phyloP scores from a whole-genome alignment of 2,113 vertebrate species.

The Dipodomys ordii region DNA sequence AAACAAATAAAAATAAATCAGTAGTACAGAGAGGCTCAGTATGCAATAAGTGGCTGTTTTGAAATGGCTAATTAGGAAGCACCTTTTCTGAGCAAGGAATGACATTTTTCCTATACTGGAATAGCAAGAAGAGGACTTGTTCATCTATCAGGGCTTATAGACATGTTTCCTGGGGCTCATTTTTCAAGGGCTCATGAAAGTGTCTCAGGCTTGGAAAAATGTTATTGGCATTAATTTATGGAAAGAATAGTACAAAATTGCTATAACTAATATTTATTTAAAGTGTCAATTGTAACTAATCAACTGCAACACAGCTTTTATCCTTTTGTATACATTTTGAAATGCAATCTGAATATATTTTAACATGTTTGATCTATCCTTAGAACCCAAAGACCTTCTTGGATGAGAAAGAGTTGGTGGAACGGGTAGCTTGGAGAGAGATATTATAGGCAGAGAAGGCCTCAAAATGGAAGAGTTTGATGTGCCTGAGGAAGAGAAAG shows the following conservation, averaged over 20 bases:
- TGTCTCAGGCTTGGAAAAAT: conserved; percentile 32
- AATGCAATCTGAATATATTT: neutral
- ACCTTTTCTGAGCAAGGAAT: neutral
- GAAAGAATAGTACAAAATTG: neutral
- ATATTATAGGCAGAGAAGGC: neutral
- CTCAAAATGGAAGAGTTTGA: neutral
- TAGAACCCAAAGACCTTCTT: neutral
- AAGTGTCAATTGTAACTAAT: conserved; percentile 43
- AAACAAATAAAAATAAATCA: neutral
- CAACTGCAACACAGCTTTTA: neutral
- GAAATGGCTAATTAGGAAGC: neutral
- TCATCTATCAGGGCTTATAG: neutral
- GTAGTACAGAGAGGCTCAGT: neutral
- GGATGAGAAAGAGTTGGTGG: neutral
- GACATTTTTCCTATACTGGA: neutral
- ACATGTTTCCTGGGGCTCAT: neutral
- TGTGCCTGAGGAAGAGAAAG: neutral
- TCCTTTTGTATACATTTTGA: conserved; percentile 11
- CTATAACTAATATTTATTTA: conserved; percentile 11
- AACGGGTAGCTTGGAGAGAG: neutral
- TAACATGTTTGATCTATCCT: neutral
- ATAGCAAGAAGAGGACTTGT: neutral
- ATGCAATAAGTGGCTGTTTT: neutral
- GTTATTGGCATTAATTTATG: conserved; percentile 23
- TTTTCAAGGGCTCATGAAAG: neutral